Evolutionary conservation across 2,113 vertebrate genomes (phyloP).

Genomic region (Bos taurus): DNA sequence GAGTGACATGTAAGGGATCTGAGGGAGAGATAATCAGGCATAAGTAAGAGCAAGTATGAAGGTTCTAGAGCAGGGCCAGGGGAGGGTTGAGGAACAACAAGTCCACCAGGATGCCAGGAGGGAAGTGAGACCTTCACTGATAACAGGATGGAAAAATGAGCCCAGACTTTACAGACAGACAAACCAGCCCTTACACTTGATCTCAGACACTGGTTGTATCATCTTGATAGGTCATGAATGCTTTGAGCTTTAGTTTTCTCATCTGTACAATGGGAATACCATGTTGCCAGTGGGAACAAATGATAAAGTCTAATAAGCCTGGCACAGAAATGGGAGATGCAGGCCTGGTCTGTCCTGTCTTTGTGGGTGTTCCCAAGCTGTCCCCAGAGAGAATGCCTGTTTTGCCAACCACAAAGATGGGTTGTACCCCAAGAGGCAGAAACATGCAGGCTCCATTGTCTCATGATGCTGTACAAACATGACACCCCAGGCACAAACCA

Average conservation of each 20-base stretch:
- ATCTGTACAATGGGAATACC: background rate
- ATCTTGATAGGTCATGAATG: background rate
- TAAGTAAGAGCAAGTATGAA: no score
- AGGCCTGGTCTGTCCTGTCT: background rate
- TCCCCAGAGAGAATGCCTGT: background rate
- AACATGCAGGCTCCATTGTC: background rate
- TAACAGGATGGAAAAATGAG: background rate
- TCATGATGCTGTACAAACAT: background rate
- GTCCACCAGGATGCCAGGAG: background rate
- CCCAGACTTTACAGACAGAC: background rate
- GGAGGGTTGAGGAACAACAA: background rate
- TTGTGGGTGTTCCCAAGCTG: background rate
- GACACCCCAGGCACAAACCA: background rate
- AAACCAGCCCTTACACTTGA: background rate
- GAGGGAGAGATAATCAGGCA: background rate
- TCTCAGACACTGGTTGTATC: background rate
- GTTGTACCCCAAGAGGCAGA: background rate
- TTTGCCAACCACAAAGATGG: background rate
- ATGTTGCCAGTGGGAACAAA: background rate
- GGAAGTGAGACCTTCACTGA: background rate
- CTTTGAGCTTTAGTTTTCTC: background rate
- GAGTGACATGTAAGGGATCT: background rate
- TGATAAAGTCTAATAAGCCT: background rate
- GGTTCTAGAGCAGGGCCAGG: background rate
- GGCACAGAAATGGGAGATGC: background rate